Evolutionary conservation across 2,888 invertebrate species (phyloP), one percentile per base, ranked within the genome.

Genomic region (Erebia palarica): DNA sequence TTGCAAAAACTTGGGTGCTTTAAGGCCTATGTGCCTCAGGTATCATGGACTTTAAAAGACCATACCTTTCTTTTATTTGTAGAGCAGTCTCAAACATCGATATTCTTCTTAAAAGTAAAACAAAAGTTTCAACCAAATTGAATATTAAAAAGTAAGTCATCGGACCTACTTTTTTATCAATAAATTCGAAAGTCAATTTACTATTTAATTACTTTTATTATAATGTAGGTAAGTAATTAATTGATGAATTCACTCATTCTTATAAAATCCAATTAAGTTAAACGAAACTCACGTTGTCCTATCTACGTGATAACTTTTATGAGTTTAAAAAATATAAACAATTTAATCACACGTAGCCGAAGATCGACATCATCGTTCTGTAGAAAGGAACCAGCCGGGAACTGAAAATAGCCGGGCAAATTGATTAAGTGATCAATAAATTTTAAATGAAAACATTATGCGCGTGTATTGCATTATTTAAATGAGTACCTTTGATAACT

Each of bases 311-410:
- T 68, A 61, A 42, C 27, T 53, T 68, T 60, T 51, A 42, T 53
- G 36, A 60, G 42, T 65, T 36, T 42, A 58, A 68, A 70, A 70
- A 69, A 69, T 59, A 59, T 59, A 59, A 68, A 68, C 68, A 42
- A 18, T 68, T 68, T 61, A 70, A 65, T 63, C 65, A 18, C 42
- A 16, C 64, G 47, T 59, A 65, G 60, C 47, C 47, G 47, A 13
- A 47, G 47, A 47, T 13, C 13, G 11, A 47, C 13, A 13, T 3
- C 13, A 47, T 47, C 47, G 13, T 47, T 47, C 11, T 47, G 13
- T 47, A 11, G 11, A 10, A 44, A 11, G 11, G 11, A 44, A 47
- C 47, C 47, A 13, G 47, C 47, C 47, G 11, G 47, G 11, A 47
- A 11, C 47, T 13, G 13, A 11, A 10, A 11, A 47, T 3, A 13